Percentiles rank a stretch among this genome's conserved stretches.
phyloP scores from a whole-genome alignment of 2,113 vertebrate genomes.

The Beaufortia kweichowensis region DNA sequence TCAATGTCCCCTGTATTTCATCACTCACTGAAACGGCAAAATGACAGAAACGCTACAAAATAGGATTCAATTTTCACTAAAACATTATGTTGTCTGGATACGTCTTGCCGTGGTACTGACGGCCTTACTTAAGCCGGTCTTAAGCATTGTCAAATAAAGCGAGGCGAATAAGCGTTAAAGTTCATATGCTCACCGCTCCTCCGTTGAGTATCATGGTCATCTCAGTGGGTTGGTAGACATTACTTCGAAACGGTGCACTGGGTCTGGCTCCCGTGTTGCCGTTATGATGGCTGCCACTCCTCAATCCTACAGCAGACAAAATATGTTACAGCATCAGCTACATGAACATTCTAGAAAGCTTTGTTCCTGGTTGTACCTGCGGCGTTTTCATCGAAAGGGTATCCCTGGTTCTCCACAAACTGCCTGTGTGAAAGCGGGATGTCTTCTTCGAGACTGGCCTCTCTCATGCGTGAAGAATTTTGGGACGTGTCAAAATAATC shows the following conservation, averaged over 20 bases:
- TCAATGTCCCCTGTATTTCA: background rate
- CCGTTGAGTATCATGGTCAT: constrained; percentile 98
- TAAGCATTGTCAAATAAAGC: too few species aligned
- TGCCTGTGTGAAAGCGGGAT: constrained; percentile 88
- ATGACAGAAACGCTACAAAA: too few species aligned
- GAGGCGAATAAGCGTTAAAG: too few species aligned
- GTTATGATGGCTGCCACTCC: constrained; percentile 80
- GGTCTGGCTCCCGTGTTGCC: constrained; percentile 84
- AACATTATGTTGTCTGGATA: too few species aligned
- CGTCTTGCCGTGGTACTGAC: too few species aligned
- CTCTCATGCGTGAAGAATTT: constrained; percentile 88
- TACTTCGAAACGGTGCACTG: constrained; percentile 93
- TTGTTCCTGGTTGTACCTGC: constrained; percentile 75
- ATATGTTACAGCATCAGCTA: constrained; percentile 47
- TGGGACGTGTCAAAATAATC: constrained; percentile 97
- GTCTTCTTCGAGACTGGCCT: constrained; percentile 94
- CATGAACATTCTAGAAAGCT: background rate
- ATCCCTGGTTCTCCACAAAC: constrained; percentile 96
- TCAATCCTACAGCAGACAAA: constrained; percentile 64
- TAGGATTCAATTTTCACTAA: too few species aligned
- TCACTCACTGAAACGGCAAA: too few species aligned
- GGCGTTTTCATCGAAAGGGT: constrained; percentile 87
- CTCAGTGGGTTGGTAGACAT: constrained; percentile 97
- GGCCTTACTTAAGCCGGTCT: too few species aligned
- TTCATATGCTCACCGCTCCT: constrained; percentile 91